Base-by-base conservation (phyloP, 2,797 vertebrate genomes). In the Tapirus indicus region DNA sequence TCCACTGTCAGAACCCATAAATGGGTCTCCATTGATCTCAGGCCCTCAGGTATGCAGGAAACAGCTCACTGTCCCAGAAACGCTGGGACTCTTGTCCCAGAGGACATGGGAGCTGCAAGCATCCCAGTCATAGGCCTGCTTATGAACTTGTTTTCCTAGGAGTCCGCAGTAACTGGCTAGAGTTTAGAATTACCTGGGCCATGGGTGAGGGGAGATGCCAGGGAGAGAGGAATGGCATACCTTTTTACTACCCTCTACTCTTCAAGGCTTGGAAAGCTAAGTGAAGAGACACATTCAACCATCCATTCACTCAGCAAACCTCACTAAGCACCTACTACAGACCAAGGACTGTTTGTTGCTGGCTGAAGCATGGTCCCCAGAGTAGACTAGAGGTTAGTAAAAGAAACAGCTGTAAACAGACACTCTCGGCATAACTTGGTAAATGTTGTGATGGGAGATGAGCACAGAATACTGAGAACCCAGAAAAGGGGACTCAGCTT, bases 201-300 rank as follows among this genome's bases (percentile, higher is more conserved):
- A 20, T 0, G 3, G n/a, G 49, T 1, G 38, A 52, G n/a, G 25
- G 32, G 49, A 74, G 66, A 44, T n/a, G 11, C 66, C 79, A 89
- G 23, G 9, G 54, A 86, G 66, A 75, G 49, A 89, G 29, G 54
- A 91, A 75, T 18, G 35, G 52, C 6, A 3, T 17, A 74, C 58
- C 38, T 71, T 68, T 69, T 88, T 64, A 78, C 38, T 60, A 96
- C 44, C 49, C 16, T 47, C 87, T 79, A 23, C 12, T 75, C 64
- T 89, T 87, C 20, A 41, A 60, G 82, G 82, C 52, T 90, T 87
- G 95, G 75, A 79, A 90, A 88, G 79, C 58, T n/a, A 87, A 35
- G 52, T 35, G 80, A 91, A 88, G 68, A 80, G 66, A 88, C 13
- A 58, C n/a, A 88, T 82, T 60, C 2, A 62, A 72, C 38, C 75